Evolutionary conservation across 2,888 invertebrate genomes (phyloP).

Genomic region (Ommatoiulus sabulosus): DNA sequence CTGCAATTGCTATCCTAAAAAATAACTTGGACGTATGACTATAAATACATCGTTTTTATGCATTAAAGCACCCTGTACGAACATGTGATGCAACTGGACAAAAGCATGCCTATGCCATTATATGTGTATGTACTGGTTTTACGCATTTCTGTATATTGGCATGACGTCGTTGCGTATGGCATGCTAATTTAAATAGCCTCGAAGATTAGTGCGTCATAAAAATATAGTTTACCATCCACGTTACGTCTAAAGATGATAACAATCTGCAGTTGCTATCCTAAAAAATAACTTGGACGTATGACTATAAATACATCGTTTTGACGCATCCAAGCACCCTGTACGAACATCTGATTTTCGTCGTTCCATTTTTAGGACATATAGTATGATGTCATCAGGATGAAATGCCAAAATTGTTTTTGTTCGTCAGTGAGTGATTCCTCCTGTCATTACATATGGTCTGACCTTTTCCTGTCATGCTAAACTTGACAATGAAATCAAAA

Average conservation of each 20-base stretch:
- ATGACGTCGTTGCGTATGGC: neutral
- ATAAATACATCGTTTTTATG: neutral
- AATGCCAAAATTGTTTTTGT: neutral
- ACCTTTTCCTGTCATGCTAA: neutral
- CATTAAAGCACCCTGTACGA: neutral
- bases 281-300: too few species aligned
- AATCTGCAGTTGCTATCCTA: too few species aligned
- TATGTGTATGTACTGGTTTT: neutral
- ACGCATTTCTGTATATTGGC: neutral
- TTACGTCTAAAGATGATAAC: neutral
- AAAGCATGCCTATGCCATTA: neutral
- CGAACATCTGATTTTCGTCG: neutral
- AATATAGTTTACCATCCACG: neutral
- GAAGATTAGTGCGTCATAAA: neutral
- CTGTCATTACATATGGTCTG: neutral
- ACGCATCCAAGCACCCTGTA: neutral
- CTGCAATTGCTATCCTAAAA: too few species aligned
- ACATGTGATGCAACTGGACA: neutral
- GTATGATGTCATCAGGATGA: neutral
- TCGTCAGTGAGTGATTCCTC: neutral
- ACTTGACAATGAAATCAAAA: constrained; percentile 12
- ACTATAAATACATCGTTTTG: neutral
- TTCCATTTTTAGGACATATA: neutral
- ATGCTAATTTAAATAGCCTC: neutral
- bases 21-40: too few species aligned